Conservation (phyloP, 2,888 invertebrate genomes). For the Caenorhabditis angaria region DNA sequence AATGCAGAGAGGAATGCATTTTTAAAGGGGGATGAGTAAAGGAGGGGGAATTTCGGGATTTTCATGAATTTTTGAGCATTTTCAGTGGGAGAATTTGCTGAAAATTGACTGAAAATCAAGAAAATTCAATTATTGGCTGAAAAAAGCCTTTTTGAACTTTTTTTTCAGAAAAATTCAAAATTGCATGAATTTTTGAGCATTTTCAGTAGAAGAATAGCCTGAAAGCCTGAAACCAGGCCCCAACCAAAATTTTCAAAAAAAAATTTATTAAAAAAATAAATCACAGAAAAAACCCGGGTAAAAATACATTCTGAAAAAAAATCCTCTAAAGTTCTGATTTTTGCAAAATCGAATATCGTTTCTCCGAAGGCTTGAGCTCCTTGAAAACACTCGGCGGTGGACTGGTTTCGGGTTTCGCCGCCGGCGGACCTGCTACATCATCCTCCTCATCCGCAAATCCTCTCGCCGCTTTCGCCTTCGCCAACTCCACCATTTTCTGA, state of each 20-base stretch:
- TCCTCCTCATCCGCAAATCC: slow-evolving; percentile 46
- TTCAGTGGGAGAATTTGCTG: too few species aligned
- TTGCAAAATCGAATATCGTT: slow-evolving; percentile 88
- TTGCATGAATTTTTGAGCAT: too few species aligned
- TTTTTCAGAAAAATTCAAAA: too few species aligned
- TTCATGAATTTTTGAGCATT: too few species aligned
- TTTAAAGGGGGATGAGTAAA: too few species aligned
- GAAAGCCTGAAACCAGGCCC: too few species aligned
- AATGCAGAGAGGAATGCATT: slow-evolving; percentile 2
- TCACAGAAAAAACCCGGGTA: not conserved
- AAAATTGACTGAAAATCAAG: too few species aligned
- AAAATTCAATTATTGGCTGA: too few species aligned
- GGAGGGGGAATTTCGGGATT: too few species aligned
- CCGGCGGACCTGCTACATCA: slow-evolving; percentile 72
- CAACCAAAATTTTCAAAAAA: not conserved
- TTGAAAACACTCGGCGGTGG: slow-evolving; percentile 81
- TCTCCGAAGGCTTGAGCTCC: slow-evolving; percentile 93
- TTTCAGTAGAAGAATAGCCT: too few species aligned
- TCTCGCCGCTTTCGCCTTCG: slow-evolving; percentile 61
- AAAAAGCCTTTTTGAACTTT: too few species aligned
- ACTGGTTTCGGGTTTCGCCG: slow-evolving; percentile 84
- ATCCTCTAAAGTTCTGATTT: slow-evolving; percentile 63
- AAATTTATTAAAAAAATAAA: not conserved
- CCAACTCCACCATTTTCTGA: slow-evolving; percentile 73
- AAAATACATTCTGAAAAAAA: not conserved